Conservation (phyloP, 2,797 vertebrate species). For the Apogon hyalosoma region DNA sequence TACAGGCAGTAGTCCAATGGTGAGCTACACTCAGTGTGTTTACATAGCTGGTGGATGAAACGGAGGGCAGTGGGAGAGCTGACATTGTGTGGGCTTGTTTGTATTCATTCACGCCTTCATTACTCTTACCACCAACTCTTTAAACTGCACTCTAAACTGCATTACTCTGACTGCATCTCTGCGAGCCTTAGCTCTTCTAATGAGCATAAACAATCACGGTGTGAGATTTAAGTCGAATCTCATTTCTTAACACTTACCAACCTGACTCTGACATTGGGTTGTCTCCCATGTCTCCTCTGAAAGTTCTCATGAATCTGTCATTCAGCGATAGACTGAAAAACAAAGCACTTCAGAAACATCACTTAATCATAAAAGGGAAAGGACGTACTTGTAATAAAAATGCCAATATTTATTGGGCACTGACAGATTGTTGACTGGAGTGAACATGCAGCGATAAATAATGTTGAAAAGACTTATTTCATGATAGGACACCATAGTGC, state of each 20-base stretch:
- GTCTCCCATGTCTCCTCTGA: constrained; percentile 4
- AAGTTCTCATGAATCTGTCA: constrained; percentile 9
- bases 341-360: neutral
- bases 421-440: too few species aligned
- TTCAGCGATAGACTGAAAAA: neutral
- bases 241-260: constrained; percentile 7
- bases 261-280: neutral
- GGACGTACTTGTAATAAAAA: neutral
- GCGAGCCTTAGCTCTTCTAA: constrained; percentile 35
- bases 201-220: constrained; percentile 28
- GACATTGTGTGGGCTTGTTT: constrained; percentile 43
- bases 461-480: constrained; percentile 18
- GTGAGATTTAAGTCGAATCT: constrained; percentile 25
- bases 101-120: constrained; percentile 47
- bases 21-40: constrained; percentile 31
- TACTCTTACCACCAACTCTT: constrained; percentile 44
- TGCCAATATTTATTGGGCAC: neutral
- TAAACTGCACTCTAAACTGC: constrained; percentile 44
- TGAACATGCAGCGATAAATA: constrained; percentile 17
- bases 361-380: neutral
- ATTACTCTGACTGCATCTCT: constrained; percentile 18
- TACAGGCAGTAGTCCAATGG: constrained; percentile 25
- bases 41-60: constrained; percentile 26
- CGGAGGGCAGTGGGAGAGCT: constrained; percentile 14
- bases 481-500: constrained; percentile 12